Percentiles rank a stretch among this genome's conserved stretches.
phyloP scores from a whole-genome alignment of 2,113 vertebrate genomes.

The Gadus chalcogrammus region DNA sequence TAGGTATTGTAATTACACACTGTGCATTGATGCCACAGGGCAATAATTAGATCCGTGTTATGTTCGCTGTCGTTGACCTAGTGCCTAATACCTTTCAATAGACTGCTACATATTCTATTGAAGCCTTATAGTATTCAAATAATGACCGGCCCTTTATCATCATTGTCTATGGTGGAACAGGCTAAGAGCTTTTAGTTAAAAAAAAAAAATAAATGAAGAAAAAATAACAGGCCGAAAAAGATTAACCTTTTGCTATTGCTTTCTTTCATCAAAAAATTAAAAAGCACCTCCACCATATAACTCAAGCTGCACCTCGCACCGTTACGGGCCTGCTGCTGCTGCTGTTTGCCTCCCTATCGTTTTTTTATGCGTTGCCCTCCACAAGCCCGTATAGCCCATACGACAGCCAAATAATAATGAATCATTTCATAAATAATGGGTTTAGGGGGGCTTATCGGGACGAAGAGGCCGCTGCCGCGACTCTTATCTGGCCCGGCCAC shows the following conservation, averaged over 20 bases:
- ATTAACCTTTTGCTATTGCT: conserved; percentile 58
- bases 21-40: too few relatives aligned
- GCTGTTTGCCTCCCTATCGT: conserved; percentile 58
- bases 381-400: conserved; percentile 73
- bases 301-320: conserved; percentile 47
- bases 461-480: conserved; percentile 83
- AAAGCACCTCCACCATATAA: conserved; percentile 34
- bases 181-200: conserved; percentile 31
- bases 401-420: conserved; percentile 93
- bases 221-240: conserved; percentile 48
- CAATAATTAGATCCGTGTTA: not conserved
- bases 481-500: conserved; percentile 89
- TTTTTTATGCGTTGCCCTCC: conserved; percentile 81
- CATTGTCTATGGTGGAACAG: conserved; percentile 4
- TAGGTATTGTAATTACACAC: too few relatives aligned
- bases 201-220: conserved; percentile 22
- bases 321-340: conserved; percentile 49
- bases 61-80: conserved; percentile 10
- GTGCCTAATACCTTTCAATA: conserved; percentile 1
- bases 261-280: conserved; percentile 40
- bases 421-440: conserved; percentile 95
- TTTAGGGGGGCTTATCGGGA: conserved; percentile 88
- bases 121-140: not conserved
- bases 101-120: not conserved
- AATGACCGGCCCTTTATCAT: conserved; percentile 18